Evolutionary conservation across 2,888 invertebrate species (phyloP), one percentile per base, ranked within the genome.

Genomic region (Acrobasis suavella): DNA sequence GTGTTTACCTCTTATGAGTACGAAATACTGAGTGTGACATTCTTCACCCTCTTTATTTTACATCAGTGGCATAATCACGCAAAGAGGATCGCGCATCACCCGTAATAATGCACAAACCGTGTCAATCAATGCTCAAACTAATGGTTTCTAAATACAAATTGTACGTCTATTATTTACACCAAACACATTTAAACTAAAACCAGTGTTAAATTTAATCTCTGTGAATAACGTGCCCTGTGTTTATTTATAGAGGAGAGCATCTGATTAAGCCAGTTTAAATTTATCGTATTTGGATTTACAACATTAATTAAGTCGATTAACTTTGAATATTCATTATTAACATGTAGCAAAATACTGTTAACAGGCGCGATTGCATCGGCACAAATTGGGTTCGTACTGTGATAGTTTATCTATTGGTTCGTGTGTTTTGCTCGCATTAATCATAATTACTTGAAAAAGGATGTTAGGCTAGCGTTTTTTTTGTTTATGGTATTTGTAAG

Each of bases 251-350:
- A 68, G 67, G 66, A 66, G 67, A 68, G 66, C 62, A 69, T 70
- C 69, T 63, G 62, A 71, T 69, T 66, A 69, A 73, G 69, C 62
- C 62, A 60, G 69, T 69, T 66, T 65, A 69, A 70, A 72, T 64
- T 64, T 64, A 66, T 71, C 67, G 71, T 69, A 67, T 71, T 71
- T 63, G 66, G 67, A 71, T 69, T 71, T 67, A 68, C 67, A 68
- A 64, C 67, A 65, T 67, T 73, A 73, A 73, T 74, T 72, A 72
- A 67, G 67, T 65, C 64, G 67, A 73, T 70, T 70, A 70, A 69
- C 68, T 63, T 66, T 63, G 63, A 67, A 66, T 67, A 66, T 63
- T 68, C 63, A 60, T 63, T 62, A 65, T 68, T 64, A 65, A 62
- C 63, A 59, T 63, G 58, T 64, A 59, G 68, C 55, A 63, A 58